phyloP scores from a whole-genome alignment of 2,888 invertebrate species.

The Limnephilus marmoratus region DNA sequence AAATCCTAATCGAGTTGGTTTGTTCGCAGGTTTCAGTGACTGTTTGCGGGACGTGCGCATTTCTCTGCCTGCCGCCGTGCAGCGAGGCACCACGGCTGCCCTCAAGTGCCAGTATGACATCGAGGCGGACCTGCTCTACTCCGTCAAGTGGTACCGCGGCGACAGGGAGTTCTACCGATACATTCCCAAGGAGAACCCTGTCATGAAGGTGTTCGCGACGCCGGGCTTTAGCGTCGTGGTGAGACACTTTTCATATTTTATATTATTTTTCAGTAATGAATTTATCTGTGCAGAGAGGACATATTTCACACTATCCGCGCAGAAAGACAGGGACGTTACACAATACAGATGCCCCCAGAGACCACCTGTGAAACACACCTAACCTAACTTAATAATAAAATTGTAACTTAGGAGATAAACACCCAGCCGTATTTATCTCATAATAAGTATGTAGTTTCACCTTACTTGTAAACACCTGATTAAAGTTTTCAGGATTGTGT shows the following conservation, averaged over 20 bases:
- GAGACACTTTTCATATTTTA: slow-evolving; percentile 67
- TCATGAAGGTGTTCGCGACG: slow-evolving; percentile 81
- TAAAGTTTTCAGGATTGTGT: no score
- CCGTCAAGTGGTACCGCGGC: slow-evolving; percentile 84
- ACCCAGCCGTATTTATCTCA: no score
- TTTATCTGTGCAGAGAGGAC: no score
- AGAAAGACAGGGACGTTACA: no score
- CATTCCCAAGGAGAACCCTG: slow-evolving; percentile 80
- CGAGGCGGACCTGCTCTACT: slow-evolving; percentile 81
- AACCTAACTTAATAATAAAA: no score
- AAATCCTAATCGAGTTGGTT: neutral
- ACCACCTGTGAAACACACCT: no score
- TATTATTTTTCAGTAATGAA: neutral
- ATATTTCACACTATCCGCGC: no score
- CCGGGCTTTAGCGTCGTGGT: slow-evolving; percentile 81
- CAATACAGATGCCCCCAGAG: no score
- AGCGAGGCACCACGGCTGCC: slow-evolving; percentile 79
- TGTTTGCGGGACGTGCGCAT: slow-evolving; percentile 81
- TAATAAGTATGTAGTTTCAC: no score
- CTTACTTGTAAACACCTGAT: no score
- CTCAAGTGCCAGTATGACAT: slow-evolving; percentile 82
- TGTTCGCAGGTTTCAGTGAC: slow-evolving; percentile 66
- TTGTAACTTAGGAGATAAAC: no score
- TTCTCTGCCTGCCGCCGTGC: slow-evolving; percentile 81
- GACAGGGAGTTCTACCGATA: slow-evolving; percentile 82